phyloP scores from a whole-genome alignment of 2,113 vertebrate species.

The Apteryx mantelli region DNA sequence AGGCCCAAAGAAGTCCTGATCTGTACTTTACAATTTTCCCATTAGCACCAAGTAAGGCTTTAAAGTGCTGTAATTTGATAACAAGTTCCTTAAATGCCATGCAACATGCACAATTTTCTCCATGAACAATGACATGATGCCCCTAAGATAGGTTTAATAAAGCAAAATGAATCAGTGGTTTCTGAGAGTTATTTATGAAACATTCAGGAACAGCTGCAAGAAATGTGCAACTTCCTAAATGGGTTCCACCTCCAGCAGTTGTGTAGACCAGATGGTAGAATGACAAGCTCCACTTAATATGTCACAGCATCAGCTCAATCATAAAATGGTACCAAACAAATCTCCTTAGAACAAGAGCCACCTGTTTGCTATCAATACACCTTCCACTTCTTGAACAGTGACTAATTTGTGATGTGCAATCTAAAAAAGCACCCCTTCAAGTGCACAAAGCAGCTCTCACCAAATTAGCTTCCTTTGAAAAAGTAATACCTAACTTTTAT shows the following conservation, averaged over 20 bases:
- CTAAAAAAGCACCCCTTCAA: constrained; percentile 36
- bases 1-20: constrained; percentile 50
- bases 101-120: constrained; percentile 36
- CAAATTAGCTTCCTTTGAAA: constrained; percentile 34
- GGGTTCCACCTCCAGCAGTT: constrained; percentile 75
- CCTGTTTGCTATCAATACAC: constrained; percentile 77
- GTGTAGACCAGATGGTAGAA: constrained; percentile 75
- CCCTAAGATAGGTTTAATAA: constrained; percentile 71
- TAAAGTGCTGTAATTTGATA: constrained; percentile 60
- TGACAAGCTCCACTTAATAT: constrained; percentile 75
- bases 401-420: constrained; percentile 56
- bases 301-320: constrained; percentile 67
- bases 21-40: constrained; percentile 58
- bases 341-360: constrained; percentile 70
- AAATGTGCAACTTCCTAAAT: constrained; percentile 60
- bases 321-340: constrained; percentile 73
- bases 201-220: constrained; percentile 63
- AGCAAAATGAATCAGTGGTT: constrained; percentile 60
- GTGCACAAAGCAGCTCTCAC: background rate
- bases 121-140: constrained; percentile 63
- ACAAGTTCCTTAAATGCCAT: constrained; percentile 59
- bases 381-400: constrained; percentile 55
- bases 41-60: constrained; percentile 49
- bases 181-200: constrained; percentile 73
- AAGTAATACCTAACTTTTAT: constrained; percentile 41